Evolutionary conservation across 2,888 invertebrate species (phyloP), one percentile per base, ranked within the genome.

Genomic region (Lasius platythorax): DNA sequence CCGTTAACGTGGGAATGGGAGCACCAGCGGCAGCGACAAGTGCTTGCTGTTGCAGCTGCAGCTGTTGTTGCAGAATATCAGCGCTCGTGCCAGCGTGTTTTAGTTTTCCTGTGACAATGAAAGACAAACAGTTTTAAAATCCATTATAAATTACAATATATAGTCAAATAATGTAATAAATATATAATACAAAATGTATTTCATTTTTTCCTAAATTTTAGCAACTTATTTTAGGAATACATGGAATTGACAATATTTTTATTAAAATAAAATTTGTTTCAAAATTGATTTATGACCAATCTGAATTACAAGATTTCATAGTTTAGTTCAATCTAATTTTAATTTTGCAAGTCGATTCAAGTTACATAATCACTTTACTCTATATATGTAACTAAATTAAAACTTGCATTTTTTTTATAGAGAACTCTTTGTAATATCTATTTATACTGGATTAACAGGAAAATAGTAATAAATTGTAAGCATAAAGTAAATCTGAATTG

Each of bases 1-100:
- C 95, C 0, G 93, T 89, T 37, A 94, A 87, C 3, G 93, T 92
- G 18, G 93, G 93, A 83, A 95, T 92, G 3, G 90, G 90, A 50
- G 87, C 84, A 87, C 84, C 67, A 88, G 87, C 75, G 88, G 91
- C 84, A 83, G 92, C 86, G 90, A 83, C 87, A 40, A 87, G 78
- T 30, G 88, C 88, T 76, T 87, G 91, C 66, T 88, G 91, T 81
- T 90, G 92, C 82, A 87, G 78, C 79, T 79, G 79, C 28, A 79
- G 28, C n/a, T 78, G 78, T 84, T 90, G 93, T 67, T 87, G 91
- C 73, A 92, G 88, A 28, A 88, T 84, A 46, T 91, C 88, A 64
- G 90, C 87, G 30, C 87, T 87, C 53, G 87, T 85, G 30, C 82
- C 86, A 61, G 93, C 82, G 86, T 93, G 93, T 85, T 94, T 94